A percentile compares a stretch with the other conserved stretches of the same genome.
Conservation (phyloP, 2,113 vertebrate genomes). For the Pagrus major region DNA sequence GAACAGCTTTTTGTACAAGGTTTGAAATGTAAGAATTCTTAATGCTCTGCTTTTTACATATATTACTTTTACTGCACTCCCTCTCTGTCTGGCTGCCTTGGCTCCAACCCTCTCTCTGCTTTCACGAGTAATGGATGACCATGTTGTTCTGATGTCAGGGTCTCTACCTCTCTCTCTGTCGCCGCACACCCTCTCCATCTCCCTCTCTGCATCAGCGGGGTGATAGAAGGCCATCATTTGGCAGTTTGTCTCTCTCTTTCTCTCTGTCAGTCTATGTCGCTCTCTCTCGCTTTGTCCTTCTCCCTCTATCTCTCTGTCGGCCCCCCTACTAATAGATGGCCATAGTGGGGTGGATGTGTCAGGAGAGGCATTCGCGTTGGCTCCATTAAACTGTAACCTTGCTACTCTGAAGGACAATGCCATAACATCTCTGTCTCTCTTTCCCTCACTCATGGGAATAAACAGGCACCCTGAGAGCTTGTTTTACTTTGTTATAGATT, state of each 20-base stretch:
- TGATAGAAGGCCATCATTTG: conserved; percentile 38
- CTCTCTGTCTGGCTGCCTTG: background rate
- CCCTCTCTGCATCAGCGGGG: conserved; percentile 27
- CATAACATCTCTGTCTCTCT: conserved; percentile 40
- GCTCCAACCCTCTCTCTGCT: conserved; percentile 6
- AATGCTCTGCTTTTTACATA: background rate
- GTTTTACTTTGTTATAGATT: background rate
- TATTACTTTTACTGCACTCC: background rate
- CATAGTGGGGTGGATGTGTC: conserved; percentile 52
- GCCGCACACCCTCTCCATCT: conserved; percentile 4
- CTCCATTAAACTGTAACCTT: conserved; percentile 75
- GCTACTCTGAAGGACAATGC: conserved; percentile 61
- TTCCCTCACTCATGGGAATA: conserved; percentile 25
- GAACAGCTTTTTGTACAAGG: background rate
- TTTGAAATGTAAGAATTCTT: background rate
- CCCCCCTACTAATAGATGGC: conserved; percentile 49
- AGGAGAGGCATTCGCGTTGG: conserved; percentile 60
- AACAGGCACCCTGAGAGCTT: conserved; percentile 1
- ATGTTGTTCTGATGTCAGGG: conserved; percentile 44
- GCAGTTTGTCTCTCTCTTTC: conserved; percentile 21
- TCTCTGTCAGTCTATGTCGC: conserved; percentile 8
- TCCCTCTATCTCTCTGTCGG: background rate
- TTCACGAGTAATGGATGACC: conserved; percentile 51
- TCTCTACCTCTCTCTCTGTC: conserved; percentile 14
- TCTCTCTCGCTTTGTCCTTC: background rate